A percentile compares a stretch with the other conserved stretches of the same genome.
These are phyloP conservation scores for Gnatocerus cornutus DNA, from an alignment of 2,888 invertebrate species.

Conservation along the genomic window DNA sequence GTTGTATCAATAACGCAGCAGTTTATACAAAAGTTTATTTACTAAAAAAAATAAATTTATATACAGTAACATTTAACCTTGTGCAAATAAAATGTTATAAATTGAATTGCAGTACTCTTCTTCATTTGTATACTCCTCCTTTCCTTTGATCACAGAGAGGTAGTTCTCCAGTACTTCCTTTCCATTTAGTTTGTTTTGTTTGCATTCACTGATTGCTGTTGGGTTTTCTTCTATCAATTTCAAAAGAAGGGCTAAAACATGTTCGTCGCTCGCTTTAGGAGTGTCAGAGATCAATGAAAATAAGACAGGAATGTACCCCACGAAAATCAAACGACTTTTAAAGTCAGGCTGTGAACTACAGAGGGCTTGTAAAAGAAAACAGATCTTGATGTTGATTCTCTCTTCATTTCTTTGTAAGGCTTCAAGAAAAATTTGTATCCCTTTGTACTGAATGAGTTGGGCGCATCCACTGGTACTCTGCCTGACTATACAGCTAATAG, in stretches of 20 bases:
- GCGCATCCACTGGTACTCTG: constrained; percentile 76
- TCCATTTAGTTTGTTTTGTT: constrained; percentile 69
- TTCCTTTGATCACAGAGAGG: constrained; percentile 66
- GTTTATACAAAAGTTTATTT: background rate
- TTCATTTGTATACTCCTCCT: constrained; percentile 67
- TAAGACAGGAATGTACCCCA: constrained; percentile 63
- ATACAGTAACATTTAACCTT: constrained; percentile 18
- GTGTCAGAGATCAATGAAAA: constrained; percentile 60
- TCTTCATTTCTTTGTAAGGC: constrained; percentile 75
- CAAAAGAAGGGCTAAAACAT: constrained; percentile 72
- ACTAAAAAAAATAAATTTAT: background rate
- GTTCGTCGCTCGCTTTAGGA: constrained; percentile 70
- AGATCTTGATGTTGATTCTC: constrained; percentile 80
- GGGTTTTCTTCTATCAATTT: constrained; percentile 70
- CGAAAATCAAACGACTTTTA: constrained; percentile 71
- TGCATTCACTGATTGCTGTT: constrained; percentile 69
- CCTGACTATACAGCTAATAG: constrained; percentile 84
- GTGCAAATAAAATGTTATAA: constrained; percentile 40
- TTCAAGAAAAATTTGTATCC: constrained; percentile 77
- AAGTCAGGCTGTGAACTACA: constrained; percentile 73
- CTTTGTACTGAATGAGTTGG: constrained; percentile 78
- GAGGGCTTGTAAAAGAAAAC: constrained; percentile 80
- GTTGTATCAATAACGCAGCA: too few relatives aligned
- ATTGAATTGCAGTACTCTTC: constrained; percentile 22
- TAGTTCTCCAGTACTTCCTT: constrained; percentile 67